phyloP scores from a whole-genome alignment of 2,797 vertebrate species.

The Pangasius mekongensis region DNA sequence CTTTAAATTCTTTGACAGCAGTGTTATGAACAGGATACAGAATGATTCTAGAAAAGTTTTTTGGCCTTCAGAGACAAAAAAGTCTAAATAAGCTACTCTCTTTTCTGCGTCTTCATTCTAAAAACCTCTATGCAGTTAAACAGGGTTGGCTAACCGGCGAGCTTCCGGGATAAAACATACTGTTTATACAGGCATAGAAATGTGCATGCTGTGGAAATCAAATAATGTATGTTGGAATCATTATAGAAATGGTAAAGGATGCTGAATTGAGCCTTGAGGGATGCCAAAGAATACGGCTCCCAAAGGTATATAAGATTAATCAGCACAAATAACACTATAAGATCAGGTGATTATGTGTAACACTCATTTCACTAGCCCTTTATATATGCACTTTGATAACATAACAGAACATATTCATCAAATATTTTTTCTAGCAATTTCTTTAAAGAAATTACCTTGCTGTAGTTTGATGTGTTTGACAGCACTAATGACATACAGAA shows the following conservation, averaged over 20 bases:
- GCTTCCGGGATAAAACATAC: neutral
- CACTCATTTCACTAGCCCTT: neutral
- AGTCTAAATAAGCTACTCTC: neutral
- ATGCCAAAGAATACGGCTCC: neutral
- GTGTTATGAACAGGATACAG: neutral
- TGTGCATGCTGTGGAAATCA: neutral
- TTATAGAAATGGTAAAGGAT: neutral
- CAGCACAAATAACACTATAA: neutral
- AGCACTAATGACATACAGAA: constrained; percentile 20
- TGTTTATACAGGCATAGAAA: neutral
- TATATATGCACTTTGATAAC: neutral
- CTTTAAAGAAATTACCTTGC: neutral
- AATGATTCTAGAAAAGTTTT: neutral
- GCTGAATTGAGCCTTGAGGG: neutral
- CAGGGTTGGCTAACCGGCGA: neutral
- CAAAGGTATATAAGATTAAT: neutral
- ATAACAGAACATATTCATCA: neutral
- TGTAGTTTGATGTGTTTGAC: constrained; percentile 7
- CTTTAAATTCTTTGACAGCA: neutral
- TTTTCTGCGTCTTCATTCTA: neutral
- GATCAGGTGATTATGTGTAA: neutral
- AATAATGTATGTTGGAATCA: neutral
- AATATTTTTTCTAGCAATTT: neutral
- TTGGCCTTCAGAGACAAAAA: neutral
- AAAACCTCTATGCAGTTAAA: neutral